phyloP scores from a whole-genome alignment of 1,140 invertebrate genomes.

The Vanessa tameamea region DNA sequence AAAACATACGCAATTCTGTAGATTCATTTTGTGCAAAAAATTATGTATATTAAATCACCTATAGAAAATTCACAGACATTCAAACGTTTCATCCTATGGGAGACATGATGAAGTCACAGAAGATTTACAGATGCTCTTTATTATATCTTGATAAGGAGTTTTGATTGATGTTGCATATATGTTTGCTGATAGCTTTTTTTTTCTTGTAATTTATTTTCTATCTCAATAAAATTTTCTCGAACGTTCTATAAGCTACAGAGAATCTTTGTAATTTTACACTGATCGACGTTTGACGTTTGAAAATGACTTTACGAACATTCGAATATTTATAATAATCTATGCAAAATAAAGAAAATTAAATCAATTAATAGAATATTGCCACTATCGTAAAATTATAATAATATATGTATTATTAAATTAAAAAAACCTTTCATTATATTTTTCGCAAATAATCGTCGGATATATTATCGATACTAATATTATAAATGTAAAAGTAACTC shows the following conservation, averaged over 20 bases:
- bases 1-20: conserved; percentile 27
- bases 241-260: not conserved
- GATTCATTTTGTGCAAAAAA: conserved; percentile 23
- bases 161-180: not conserved
- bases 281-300: too few relatives aligned
- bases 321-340: too few relatives aligned
- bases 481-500: too few relatives aligned
- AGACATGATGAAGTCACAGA: conserved; percentile 4
- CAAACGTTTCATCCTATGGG: not conserved
- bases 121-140: not conserved
- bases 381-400: too few relatives aligned
- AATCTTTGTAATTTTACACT: too few relatives aligned
- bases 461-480: too few relatives aligned
- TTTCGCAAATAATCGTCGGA: too few relatives aligned
- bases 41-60: conserved; percentile 23
- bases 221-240: not conserved
- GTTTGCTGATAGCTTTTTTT: not conserved
- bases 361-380: too few relatives aligned
- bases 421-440: too few relatives aligned
- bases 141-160: not conserved
- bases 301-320: too few relatives aligned
- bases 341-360: too few relatives aligned
- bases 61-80: conserved; percentile 19
- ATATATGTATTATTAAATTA: too few relatives aligned
- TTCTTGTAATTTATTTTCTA: not conserved